Percentiles rank a stretch among this genome's conserved stretches.
phyloP scores from a whole-genome alignment of 2,888 invertebrate genomes.

The Hemistola chrysoprasaria region DNA sequence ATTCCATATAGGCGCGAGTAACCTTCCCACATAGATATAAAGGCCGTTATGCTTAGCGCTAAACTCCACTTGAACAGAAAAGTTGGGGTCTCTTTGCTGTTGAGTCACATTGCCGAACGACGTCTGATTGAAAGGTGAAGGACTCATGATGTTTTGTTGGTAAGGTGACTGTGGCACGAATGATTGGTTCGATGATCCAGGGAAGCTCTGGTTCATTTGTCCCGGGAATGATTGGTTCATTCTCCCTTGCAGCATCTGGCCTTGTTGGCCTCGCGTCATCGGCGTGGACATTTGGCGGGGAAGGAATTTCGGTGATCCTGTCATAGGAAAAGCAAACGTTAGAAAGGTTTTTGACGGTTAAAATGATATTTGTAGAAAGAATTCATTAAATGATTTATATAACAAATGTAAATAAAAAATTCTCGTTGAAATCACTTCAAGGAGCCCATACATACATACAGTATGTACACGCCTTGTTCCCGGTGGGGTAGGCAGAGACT shows the following conservation, averaged over 20 bases:
- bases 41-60: conserved; percentile 95
- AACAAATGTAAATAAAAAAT: no score
- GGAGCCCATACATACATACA: no score
- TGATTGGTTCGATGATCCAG: conserved; percentile 53
- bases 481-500: no score
- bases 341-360: no score
- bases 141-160: conserved; percentile 59
- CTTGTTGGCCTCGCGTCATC: conserved; percentile 65
- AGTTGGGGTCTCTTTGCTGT: conserved; percentile 61
- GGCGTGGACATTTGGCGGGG: conserved; percentile 78
- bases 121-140: conserved; percentile 62
- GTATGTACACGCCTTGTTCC: no score
- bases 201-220: conserved; percentile 60
- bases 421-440: no score
- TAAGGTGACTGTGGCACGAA: conserved; percentile 59
- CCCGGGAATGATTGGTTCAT: conserved; percentile 64
- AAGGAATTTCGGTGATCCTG: conserved; percentile 73
- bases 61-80: conserved; percentile 70
- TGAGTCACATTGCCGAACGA: conserved; percentile 65
- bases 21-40: conserved; percentile 94
- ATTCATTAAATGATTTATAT: no score
- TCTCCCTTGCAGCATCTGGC: conserved; percentile 53
- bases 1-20: conserved; percentile 95
- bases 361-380: no score
- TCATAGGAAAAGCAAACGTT: conserved; percentile 16